These are phyloP conservation scores for Cecidostiba fungosa DNA, from an alignment of 2,888 invertebrate species.

Conservation along the genomic window DNA sequence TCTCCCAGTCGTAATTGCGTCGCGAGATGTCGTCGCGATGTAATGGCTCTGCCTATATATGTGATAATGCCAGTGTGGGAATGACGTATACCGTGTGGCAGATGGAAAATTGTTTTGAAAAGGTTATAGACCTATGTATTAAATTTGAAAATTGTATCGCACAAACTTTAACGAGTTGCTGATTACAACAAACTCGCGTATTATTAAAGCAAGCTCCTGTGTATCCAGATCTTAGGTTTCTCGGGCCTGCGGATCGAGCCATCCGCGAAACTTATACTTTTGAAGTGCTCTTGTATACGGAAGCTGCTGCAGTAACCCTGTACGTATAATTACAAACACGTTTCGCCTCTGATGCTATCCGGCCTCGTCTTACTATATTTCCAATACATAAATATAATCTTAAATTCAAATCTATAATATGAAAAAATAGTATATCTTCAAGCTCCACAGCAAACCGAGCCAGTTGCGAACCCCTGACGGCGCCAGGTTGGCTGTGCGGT, in stretches of 20 bases:
- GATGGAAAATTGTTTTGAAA: neutral
- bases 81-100: neutral
- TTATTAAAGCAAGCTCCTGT: neutral
- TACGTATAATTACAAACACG: constrained; percentile 35
- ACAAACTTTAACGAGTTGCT: neutral
- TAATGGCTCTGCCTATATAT: neutral
- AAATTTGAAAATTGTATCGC: neutral
- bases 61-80: neutral
- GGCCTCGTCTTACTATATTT: neutral
- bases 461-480: constrained; percentile 76
- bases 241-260: constrained; percentile 43
- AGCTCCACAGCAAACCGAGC: neutral
- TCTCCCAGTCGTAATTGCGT: neutral
- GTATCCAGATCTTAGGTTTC: constrained; percentile 8
- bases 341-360: neutral
- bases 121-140: no score
- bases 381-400: no score
- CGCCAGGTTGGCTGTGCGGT: constrained; percentile 75
- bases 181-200: neutral
- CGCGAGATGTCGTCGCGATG: neutral
- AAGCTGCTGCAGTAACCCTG: constrained; percentile 32
- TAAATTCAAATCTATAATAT: no score
- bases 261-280: constrained; percentile 30
- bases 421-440: neutral
- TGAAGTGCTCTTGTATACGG: constrained; percentile 11